A percentile compares a stretch with the other conserved stretches of the same genome.
phyloP scores from a whole-genome alignment of 2,888 invertebrate genomes.

The Eucriotettix oculatus region DNA sequence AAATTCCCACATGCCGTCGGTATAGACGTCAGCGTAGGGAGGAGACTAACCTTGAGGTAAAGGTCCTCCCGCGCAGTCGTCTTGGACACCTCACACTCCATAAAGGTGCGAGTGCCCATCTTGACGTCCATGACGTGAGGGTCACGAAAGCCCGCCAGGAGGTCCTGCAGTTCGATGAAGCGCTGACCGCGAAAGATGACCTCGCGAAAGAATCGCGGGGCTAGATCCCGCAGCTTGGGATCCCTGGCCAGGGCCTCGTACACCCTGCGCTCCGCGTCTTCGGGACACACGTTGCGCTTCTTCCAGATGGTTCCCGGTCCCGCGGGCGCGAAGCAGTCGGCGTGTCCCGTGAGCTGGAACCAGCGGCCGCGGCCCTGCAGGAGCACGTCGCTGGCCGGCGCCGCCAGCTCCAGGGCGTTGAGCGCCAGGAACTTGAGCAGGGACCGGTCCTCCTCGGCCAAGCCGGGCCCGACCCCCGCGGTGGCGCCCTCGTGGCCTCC shows the following conservation, averaged over 20 bases:
- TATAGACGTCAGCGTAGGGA: no score
- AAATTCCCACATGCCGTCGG: no score
- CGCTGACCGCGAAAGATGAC: constrained; percentile 59
- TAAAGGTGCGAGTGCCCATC: constrained; percentile 89
- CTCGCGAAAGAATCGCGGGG: constrained; percentile 73
- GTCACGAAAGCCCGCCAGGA: constrained; percentile 76
- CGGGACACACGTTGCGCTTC: constrained; percentile 51
- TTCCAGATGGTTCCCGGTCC: constrained; percentile 91
- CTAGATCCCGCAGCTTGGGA: constrained; percentile 48
- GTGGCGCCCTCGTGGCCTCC: constrained; percentile 16
- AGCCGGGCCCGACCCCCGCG: not conserved
- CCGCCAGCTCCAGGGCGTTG: constrained; percentile 83
- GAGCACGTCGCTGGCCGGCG: constrained; percentile 75
- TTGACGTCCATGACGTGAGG: constrained; percentile 96
- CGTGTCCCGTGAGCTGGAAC: constrained; percentile 89
- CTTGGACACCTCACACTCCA: constrained; percentile 89
- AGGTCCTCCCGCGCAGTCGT: constrained; percentile 68
- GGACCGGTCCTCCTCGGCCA: constrained; percentile 27
- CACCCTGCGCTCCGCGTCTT: constrained; percentile 56
- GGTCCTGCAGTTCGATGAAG: constrained; percentile 91
- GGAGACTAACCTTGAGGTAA: constrained; percentile 59
- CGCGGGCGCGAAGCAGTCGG: constrained; percentile 82
- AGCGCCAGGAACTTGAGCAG: constrained; percentile 60
- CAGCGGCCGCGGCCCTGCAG: constrained; percentile 41
- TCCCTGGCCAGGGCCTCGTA: constrained; percentile 69